These are phyloP conservation scores for Ranitomeya variabilis DNA, from an alignment of 2,113 vertebrate genomes.

Conservation along the genomic window DNA sequence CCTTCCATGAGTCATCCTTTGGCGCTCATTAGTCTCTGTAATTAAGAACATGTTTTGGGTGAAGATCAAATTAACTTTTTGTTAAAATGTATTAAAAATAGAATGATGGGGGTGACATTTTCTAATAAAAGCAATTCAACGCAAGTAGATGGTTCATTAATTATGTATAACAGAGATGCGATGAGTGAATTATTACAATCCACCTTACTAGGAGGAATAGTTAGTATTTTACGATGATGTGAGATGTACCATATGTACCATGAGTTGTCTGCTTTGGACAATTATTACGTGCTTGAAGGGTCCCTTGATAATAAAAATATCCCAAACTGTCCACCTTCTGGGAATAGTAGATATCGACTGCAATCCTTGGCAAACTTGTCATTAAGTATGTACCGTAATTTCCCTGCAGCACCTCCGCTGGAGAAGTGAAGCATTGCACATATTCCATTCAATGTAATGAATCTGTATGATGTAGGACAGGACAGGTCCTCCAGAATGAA, in stretches of 20 bases:
- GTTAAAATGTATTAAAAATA: background rate
- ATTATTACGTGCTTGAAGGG: background rate
- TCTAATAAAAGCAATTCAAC: conserved; percentile 1
- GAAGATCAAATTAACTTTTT: conserved; percentile 9
- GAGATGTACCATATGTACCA: background rate
- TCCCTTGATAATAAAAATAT: background rate
- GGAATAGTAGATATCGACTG: too few species aligned
- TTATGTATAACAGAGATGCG: background rate
- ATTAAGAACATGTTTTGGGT: conserved; percentile 5
- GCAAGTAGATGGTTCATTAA: conserved; percentile 4
- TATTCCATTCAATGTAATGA: too few species aligned
- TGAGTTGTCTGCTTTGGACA: background rate
- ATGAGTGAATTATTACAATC: background rate
- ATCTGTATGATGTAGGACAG: too few species aligned
- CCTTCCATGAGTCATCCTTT: background rate
- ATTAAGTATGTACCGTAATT: background rate
- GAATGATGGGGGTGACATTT: conserved; percentile 1
- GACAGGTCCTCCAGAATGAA: too few species aligned
- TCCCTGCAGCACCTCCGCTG: background rate
- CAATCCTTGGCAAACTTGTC: background rate
- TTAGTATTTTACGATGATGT: background rate
- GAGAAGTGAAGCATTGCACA: background rate
- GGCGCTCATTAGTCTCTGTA: background rate
- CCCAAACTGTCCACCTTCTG: too few species aligned
- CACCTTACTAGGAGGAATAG: background rate